phyloP scores from a whole-genome alignment of 53 echinoderm and acorn worm genomes.

The Zoroaster sp. region DNA sequence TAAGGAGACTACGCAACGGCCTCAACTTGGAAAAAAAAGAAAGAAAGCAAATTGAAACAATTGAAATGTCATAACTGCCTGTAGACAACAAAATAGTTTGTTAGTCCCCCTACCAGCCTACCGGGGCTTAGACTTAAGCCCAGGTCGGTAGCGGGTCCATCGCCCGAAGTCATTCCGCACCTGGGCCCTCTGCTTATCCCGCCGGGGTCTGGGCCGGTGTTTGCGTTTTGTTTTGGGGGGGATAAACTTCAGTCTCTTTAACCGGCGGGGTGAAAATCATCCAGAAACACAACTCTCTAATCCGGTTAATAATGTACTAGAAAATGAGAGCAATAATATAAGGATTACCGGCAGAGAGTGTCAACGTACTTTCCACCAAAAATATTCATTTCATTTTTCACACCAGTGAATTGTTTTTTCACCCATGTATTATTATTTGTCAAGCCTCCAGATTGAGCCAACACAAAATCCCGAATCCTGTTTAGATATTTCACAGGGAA shows the following conservation, averaged over 20 bases:
- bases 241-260: not conserved
- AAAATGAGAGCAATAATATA: conserved; percentile 30
- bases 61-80: no score
- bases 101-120: not conserved
- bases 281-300: conserved; percentile 5
- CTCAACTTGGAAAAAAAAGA: no score
- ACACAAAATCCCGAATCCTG: not conserved
- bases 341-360: not conserved
- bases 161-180: not conserved
- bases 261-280: not conserved
- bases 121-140: not conserved
- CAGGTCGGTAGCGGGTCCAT: not conserved
- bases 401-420: not conserved
- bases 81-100: no score
- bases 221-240: not conserved
- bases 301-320: conserved; percentile 23
- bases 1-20: no score
- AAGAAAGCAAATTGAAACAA: no score
- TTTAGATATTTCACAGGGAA: not conserved
- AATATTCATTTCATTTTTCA: not conserved
- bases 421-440: not conserved
- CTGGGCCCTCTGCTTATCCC: not conserved
- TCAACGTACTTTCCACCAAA: conserved; percentile 31
- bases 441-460: not conserved
- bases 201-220: not conserved